phyloP scores from a whole-genome alignment of 1,140 invertebrate species.

The Aphidius ervi region DNA sequence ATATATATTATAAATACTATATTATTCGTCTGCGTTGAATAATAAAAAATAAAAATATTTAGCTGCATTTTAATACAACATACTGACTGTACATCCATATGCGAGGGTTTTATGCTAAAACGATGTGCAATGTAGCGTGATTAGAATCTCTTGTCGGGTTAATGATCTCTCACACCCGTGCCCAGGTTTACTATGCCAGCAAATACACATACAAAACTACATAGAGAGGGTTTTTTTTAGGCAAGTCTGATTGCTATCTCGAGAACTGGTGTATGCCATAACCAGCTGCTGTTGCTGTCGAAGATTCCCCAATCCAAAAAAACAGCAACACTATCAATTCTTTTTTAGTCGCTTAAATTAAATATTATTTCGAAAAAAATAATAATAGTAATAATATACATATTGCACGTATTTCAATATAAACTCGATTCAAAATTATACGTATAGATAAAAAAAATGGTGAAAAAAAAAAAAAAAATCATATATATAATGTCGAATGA shows the following conservation, averaged over 20 bases:
- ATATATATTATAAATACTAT: no score
- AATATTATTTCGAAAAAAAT: no score
- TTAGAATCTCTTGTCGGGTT: conserved; percentile 26
- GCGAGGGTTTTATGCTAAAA: conserved; percentile 19
- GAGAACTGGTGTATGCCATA: conserved; percentile 6
- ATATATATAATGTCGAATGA: no score
- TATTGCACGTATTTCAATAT: not conserved
- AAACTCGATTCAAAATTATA: no score
- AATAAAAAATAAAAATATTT: no score
- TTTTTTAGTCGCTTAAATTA: no score
- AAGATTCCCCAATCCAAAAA: not conserved
- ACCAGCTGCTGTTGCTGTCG: conserved; percentile 4
- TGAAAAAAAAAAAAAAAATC: no score
- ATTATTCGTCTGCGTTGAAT: no score
- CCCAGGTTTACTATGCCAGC: not conserved
- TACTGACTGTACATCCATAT: no score
- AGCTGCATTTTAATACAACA: no score
- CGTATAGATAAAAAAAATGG: no score
- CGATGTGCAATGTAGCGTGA: conserved; percentile 26
- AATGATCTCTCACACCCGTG: conserved; percentile 19
- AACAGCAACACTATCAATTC: no score
- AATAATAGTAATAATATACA: not conserved
- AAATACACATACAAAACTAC: not conserved
- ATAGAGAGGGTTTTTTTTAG: conserved; percentile 3
- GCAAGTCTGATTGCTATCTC: conserved; percentile 7